Conservation (phyloP, 2,797 vertebrate genomes). For the Falco concolor region DNA sequence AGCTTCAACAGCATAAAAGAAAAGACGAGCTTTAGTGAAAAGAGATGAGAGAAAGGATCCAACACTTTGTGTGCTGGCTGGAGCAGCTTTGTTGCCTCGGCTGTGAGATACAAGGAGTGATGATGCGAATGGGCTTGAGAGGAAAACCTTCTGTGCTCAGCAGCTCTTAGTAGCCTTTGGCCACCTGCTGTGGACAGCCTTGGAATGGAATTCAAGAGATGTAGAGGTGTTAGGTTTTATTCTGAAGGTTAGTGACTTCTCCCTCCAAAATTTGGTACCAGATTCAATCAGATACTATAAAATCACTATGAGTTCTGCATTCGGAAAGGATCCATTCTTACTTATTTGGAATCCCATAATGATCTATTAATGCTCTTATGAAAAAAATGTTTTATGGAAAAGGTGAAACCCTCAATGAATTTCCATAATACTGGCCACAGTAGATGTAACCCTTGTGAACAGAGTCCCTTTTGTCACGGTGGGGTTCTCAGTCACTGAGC, state of each 20-base stretch:
- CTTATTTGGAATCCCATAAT: accelerated
- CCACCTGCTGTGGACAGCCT: neutral
- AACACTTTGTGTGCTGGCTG: neutral
- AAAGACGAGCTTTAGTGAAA: neutral
- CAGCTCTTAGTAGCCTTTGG: neutral
- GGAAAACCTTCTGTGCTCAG: neutral
- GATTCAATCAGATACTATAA: neutral
- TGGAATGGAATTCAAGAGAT: neutral
- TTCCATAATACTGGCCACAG: no score
- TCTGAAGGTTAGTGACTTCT: neutral
- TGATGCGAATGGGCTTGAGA: neutral
- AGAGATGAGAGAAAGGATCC: neutral
- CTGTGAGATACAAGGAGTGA: neutral
- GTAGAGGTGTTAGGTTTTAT: neutral
- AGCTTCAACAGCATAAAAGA: neutral
- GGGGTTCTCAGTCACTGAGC: neutral
- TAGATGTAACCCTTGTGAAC: neutral
- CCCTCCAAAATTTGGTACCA: neutral
- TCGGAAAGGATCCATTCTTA: neutral
- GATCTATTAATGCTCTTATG: neutral
- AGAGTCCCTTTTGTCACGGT: accelerated
- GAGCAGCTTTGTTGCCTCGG: neutral
- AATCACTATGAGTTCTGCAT: neutral
- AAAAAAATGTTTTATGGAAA: neutral
- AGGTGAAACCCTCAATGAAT: neutral